Conservation (phyloP, 2,113 vertebrate species). For the Campylomormyrus numenius region DNA sequence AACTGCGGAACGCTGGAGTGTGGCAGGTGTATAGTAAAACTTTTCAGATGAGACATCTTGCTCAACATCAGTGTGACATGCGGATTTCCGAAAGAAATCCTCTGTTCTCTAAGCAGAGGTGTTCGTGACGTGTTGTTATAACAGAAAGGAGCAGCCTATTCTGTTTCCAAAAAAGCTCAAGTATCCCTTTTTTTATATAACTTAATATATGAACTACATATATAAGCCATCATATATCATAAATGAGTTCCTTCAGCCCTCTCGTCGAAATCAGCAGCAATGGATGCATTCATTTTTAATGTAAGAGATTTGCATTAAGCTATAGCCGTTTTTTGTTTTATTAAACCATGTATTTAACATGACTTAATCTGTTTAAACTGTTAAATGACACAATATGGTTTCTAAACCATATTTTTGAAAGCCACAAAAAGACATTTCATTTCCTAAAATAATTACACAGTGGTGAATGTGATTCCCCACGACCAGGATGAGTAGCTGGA, state of each 20-base stretch:
- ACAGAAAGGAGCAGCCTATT: not conserved
- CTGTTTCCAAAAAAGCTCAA: not conserved
- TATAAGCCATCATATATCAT: not conserved
- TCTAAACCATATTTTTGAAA: not conserved
- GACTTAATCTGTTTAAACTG: not conserved
- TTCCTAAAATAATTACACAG: not conserved
- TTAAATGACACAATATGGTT: not conserved
- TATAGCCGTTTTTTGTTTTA: not conserved
- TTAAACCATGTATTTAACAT: not conserved
- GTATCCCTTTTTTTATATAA: not conserved
- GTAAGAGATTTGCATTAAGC: not conserved
- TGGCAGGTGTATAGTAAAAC: not conserved
- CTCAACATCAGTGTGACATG: not conserved
- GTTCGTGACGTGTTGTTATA: not conserved
- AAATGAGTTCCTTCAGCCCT: not conserved
- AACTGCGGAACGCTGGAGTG: not conserved
- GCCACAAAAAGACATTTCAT: not conserved
- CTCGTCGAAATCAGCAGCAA: not conserved
- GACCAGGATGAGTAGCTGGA: not conserved
- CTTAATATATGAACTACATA: not conserved
- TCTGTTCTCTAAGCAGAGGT: not conserved
- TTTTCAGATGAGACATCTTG: not conserved
- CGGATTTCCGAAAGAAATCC: not conserved
- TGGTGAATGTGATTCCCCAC: not conserved
- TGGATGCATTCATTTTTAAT: not conserved